Conservation (phyloP, 2,113 vertebrate species). For the Psammodynastes pulverulentus region DNA sequence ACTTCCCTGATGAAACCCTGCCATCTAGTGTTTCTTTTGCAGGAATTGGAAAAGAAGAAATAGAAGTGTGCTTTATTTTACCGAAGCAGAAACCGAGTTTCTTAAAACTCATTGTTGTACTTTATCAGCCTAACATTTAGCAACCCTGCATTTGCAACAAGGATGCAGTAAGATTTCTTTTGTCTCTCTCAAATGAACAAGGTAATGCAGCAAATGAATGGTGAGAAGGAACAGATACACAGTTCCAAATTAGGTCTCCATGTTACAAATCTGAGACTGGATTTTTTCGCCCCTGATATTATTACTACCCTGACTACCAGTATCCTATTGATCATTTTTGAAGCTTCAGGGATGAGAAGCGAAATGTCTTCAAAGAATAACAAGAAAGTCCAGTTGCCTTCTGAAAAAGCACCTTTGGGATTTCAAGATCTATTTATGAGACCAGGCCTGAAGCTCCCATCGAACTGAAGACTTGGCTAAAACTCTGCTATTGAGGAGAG, state of each 20-base stretch:
- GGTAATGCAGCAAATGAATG: background rate
- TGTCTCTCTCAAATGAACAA: background rate
- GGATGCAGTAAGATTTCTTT: background rate
- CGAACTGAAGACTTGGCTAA: background rate
- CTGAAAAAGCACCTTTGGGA: too few species aligned
- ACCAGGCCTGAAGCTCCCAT: background rate
- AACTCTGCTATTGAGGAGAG: background rate
- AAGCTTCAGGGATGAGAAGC: too few species aligned
- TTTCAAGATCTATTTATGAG: background rate
- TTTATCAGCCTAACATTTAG: background rate
- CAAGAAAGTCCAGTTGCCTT: too few species aligned
- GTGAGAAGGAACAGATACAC: background rate
- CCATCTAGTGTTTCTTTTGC: slow-evolving; percentile 58
- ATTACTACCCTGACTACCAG: background rate
- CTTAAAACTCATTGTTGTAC: background rate
- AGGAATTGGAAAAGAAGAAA: background rate
- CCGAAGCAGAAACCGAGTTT: background rate
- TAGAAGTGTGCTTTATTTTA: background rate
- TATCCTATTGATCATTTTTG: too few species aligned
- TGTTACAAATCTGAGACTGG: background rate
- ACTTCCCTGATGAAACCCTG: slow-evolving; percentile 56
- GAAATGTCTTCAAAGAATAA: too few species aligned
- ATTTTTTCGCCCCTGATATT: too few species aligned
- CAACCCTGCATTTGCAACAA: background rate
- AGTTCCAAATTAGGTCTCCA: background rate